A percentile compares a stretch with the other conserved stretches of the same genome.
phyloP scores from a whole-genome alignment of 1,140 invertebrate genomes.

The Choristoneura fumiferana region DNA sequence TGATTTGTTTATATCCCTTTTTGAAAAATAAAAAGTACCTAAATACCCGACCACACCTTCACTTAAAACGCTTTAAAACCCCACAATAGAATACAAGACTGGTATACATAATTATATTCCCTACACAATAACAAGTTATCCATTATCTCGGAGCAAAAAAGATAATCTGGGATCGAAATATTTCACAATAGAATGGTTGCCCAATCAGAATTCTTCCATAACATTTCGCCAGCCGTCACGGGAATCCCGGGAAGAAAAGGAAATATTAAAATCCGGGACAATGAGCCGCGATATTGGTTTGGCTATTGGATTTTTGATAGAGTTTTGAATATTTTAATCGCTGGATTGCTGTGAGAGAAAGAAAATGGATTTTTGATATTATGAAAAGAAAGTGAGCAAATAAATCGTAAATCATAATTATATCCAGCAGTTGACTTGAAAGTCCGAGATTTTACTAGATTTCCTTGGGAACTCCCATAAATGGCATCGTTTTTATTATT shows the following conservation, averaged over 20 bases:
- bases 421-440: no score
- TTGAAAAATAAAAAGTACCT: no score
- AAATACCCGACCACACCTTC: no score
- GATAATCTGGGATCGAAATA: slow-evolving; percentile 12
- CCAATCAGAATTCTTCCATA: slow-evolving; percentile 19
- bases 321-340: slow-evolving; percentile 12
- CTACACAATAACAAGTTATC: neutral
- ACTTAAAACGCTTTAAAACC: no score
- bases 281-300: slow-evolving; percentile 17
- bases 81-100: no score
- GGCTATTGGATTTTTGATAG: slow-evolving; percentile 15
- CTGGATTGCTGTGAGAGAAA: neutral
- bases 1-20: no score
- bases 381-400: no score
- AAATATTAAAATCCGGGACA: slow-evolving; percentile 17
- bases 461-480: no score
- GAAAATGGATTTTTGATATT: no score
- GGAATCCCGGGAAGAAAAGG: slow-evolving; percentile 15
- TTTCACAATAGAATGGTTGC: slow-evolving; percentile 15
- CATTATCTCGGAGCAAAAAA: slow-evolving; percentile 14
- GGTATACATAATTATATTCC: neutral
- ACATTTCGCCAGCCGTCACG: slow-evolving; percentile 12
- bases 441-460: no score
- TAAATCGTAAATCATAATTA: no score
- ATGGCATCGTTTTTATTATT: no score